phyloP scores from a whole-genome alignment of 2,113 vertebrate species.

The Menidia beryllina region DNA sequence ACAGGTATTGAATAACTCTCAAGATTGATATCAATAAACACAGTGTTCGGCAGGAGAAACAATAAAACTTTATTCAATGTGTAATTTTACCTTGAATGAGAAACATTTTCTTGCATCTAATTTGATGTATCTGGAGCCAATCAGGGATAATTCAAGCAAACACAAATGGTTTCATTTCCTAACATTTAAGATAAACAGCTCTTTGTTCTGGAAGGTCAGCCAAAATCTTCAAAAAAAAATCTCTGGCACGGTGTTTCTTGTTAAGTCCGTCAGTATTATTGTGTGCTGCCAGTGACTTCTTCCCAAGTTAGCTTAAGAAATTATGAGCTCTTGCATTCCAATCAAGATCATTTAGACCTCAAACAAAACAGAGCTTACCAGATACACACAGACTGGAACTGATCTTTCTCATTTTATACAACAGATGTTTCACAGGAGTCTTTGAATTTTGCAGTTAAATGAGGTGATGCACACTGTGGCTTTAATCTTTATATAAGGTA shows the following conservation, averaged over 20 bases:
- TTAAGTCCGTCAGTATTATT: constrained; percentile 27
- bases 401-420: constrained; percentile 16
- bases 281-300: constrained; percentile 46
- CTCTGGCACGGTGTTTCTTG: not conserved
- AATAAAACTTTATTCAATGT: constrained; percentile 51
- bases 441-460: constrained; percentile 16
- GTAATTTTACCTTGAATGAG: constrained; percentile 53
- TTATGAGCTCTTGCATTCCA: constrained; percentile 44
- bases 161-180: constrained; percentile 67
- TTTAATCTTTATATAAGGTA: not conserved
- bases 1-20: constrained; percentile 24
- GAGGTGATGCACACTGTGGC: constrained; percentile 3
- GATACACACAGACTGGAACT: constrained; percentile 24
- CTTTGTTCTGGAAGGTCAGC: constrained; percentile 54
- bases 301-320: constrained; percentile 53
- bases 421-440: not conserved
- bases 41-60: constrained; percentile 30
- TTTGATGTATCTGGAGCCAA: constrained; percentile 68
- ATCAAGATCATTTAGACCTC: constrained; percentile 43
- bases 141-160: constrained; percentile 73
- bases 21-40: constrained; percentile 34
- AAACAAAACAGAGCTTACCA: constrained; percentile 34
- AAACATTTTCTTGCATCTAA: constrained; percentile 64
- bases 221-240: constrained; percentile 38
- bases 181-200: constrained; percentile 68